A percentile compares a stretch with the other conserved stretches of the same genome.
phyloP scores from a whole-genome alignment of 2,113 vertebrate species.

The Caloenas nicobarica region DNA sequence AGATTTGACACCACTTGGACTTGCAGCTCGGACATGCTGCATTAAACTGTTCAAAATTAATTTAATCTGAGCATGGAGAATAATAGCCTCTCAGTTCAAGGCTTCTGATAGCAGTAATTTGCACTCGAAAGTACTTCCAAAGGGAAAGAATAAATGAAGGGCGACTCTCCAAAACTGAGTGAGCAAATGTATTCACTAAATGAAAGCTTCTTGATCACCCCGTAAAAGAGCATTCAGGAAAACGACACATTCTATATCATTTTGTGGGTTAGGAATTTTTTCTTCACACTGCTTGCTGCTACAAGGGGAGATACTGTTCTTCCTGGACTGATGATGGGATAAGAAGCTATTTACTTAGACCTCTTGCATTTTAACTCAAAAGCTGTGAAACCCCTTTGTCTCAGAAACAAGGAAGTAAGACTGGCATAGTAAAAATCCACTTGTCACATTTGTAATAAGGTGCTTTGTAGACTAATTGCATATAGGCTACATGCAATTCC shows the following conservation, averaged over 20 bases:
- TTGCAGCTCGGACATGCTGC: conserved; percentile 81
- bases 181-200: conserved; percentile 79
- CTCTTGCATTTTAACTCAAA: conserved; percentile 41
- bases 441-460: background rate
- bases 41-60: conserved; percentile 89
- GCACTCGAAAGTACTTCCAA: conserved; percentile 83
- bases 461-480: background rate
- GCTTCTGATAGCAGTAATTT: conserved; percentile 85
- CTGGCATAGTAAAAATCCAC: background rate
- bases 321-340: conserved; percentile 9
- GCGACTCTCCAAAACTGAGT: conserved; percentile 77
- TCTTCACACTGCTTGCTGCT: background rate
- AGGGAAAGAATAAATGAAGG: conserved; percentile 86
- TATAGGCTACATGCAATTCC: background rate
- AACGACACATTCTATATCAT: conserved; percentile 61
- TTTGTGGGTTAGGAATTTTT: conserved; percentile 45
- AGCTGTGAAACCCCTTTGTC: background rate
- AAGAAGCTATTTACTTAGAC: conserved; percentile 30
- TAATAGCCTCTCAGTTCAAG: conserved; percentile 86
- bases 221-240: conserved; percentile 70
- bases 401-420: background rate
- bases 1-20: conserved; percentile 85
- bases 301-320: conserved; percentile 15
- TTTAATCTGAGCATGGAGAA: conserved; percentile 86
- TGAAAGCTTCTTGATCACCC: conserved; percentile 72